Evolutionary conservation across 2,888 invertebrate species (phyloP).

Genomic region (Odiellus spinosus): DNA sequence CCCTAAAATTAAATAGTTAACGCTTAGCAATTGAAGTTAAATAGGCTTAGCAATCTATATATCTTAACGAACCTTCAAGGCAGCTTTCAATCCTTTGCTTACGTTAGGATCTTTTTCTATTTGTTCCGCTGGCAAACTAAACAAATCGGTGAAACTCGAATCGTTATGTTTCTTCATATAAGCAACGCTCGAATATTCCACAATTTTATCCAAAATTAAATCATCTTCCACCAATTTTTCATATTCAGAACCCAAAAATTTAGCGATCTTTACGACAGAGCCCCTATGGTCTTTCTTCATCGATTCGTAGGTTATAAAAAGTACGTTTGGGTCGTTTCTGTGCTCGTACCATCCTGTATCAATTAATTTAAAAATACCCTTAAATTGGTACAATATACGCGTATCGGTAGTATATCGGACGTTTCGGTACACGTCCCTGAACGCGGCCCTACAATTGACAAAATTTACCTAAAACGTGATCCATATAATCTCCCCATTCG

Average conservation of each 20-base stretch:
- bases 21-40: background rate
- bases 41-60: too few species aligned
- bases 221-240: constrained; percentile 6
- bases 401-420: too few species aligned
- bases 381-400: too few species aligned
- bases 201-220: constrained; percentile 8
- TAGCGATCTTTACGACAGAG: constrained; percentile 17
- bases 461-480: constrained; percentile 11
- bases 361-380: too few species aligned
- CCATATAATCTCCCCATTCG: constrained; percentile 18
- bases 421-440: too few species aligned
- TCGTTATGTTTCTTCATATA: constrained; percentile 14
- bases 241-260: constrained; percentile 17
- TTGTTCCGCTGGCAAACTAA: constrained; percentile 6
- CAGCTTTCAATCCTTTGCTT: constrained; percentile 4
- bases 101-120: constrained; percentile 7
- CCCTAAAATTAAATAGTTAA: too few species aligned
- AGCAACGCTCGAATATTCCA: constrained; percentile 14
- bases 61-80: background rate
- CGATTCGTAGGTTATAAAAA: constrained; percentile 30
- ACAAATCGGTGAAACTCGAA: constrained; percentile 9
- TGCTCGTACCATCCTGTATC: constrained; percentile 13
- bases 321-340: constrained; percentile 25
- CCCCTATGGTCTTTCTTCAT: constrained; percentile 24
- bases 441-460: too few species aligned